Conservation (phyloP, 2,888 invertebrate genomes). For the Ethmia dodecea region DNA sequence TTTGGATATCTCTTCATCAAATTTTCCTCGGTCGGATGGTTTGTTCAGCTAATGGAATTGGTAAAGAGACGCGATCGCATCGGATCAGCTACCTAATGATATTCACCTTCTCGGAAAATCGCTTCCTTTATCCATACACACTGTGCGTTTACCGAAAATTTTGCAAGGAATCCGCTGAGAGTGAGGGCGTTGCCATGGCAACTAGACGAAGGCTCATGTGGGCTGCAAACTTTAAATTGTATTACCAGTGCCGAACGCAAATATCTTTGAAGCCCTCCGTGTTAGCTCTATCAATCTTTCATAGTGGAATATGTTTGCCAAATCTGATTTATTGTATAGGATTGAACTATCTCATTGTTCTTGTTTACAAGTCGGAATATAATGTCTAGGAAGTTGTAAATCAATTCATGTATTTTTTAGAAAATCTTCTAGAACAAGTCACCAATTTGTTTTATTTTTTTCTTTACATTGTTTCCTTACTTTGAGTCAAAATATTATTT, state of each 20-base stretch:
- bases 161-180: constrained; percentile 40
- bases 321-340: constrained; percentile 20
- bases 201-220: constrained; percentile 69
- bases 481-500: no score
- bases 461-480: no score
- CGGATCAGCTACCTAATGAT: constrained; percentile 57
- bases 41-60: constrained; percentile 46
- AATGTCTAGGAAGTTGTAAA: no score
- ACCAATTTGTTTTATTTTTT: no score
- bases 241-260: constrained; percentile 58
- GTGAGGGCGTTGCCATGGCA: constrained; percentile 66
- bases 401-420: no score
- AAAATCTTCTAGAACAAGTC: no score
- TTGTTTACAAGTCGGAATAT: no score
- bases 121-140: constrained; percentile 65
- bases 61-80: constrained; percentile 33
- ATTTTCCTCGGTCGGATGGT: constrained; percentile 6
- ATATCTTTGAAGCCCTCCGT: constrained; percentile 43
- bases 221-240: constrained; percentile 73
- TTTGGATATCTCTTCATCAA: background rate
- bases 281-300: constrained; percentile 40
- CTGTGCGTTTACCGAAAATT: constrained; percentile 65
- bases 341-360: background rate
- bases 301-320: constrained; percentile 19
- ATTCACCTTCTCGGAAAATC: constrained; percentile 72